These are phyloP conservation scores for Drosophila robusta DNA, from an alignment of 2,888 invertebrate genomes.

Conservation along the genomic window DNA sequence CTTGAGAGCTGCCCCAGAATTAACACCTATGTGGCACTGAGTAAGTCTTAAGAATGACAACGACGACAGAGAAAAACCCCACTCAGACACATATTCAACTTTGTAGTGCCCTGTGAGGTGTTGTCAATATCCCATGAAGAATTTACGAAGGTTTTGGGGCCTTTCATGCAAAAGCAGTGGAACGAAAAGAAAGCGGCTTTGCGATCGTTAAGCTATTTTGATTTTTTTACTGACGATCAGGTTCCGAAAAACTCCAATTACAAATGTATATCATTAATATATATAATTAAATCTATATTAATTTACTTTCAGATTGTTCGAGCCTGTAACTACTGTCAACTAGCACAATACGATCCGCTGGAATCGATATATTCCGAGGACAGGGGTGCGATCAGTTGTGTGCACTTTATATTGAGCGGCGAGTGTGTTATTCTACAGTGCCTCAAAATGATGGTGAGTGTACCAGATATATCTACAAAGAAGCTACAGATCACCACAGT, in stretches of 20 bases:
- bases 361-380: slow-evolving; percentile 82
- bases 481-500: too few relatives aligned
- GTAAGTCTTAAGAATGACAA: slow-evolving; percentile 38
- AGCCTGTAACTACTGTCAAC: slow-evolving; percentile 70
- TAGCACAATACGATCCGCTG: slow-evolving; percentile 81
- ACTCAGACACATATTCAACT: not conserved
- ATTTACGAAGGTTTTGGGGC: slow-evolving; percentile 85
- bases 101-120: slow-evolving; percentile 86
- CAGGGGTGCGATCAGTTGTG: slow-evolving; percentile 74
- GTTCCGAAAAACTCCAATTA: slow-evolving; percentile 41
- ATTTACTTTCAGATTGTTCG: slow-evolving; percentile 51
- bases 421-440: slow-evolving; percentile 84
- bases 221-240: slow-evolving; percentile 75
- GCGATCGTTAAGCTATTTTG: slow-evolving; percentile 80
- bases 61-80: not conserved
- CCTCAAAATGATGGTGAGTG: slow-evolving; percentile 77
- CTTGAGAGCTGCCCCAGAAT: slow-evolving; percentile 63
- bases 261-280: not conserved
- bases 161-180: slow-evolving; percentile 80
- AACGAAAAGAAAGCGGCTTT: slow-evolving; percentile 76
- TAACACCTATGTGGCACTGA: slow-evolving; percentile 60
- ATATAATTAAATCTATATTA: not conserved
- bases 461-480: not conserved
- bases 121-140: slow-evolving; percentile 87
- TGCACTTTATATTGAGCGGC: slow-evolving; percentile 83